Evolutionary conservation across 2,797 vertebrate species (phyloP), one percentile per base, ranked within the genome.

Genomic region (Graptemys geographica): DNA sequence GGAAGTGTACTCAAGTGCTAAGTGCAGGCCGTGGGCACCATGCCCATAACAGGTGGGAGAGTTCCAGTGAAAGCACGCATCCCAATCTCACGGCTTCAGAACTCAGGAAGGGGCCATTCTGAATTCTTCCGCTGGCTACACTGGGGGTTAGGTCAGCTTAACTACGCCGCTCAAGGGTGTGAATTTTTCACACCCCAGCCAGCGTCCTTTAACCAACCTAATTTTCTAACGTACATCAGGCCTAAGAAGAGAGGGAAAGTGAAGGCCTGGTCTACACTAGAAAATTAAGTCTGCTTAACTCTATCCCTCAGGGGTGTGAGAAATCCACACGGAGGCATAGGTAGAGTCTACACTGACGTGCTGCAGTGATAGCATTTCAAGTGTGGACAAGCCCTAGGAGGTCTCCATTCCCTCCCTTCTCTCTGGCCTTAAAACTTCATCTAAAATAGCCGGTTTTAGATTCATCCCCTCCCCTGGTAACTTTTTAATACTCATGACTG

Each of bases 361-460:
- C 37, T 21, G 47, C 31, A 37, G 83, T n/a, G 0, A 0, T 55
- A 4, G 69, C 28, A 78, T 37, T 3, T 0, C 0, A 1, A 0
- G 2, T 81, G 37, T 1, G 13, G 0, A 13, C 8, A 47, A 69
- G 65, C n/a, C 65, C n/a, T 19, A 37, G 49, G 62, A 82, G 55
- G n/a, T 53, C 74, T 28, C 79, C 53, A 3, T 49, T 87, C 18
- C 84, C 81, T 13, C 16, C 19, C 1, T 28, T 25, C 57, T 9
- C 10, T 47, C 79, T 88, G 18, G 13, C 5, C 65, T 69, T 16
- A 1, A 89, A 86, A 72, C 79, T 65, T 53, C 87, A 53, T 25
- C 33, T 27, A 23, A 96, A 96, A 94, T 92, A 96, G 94, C 92
- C 86, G 94, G 87, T 90, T 51, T 15, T 91, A 5, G 2, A 57